Percentiles rank a stretch among this genome's conserved stretches.
These are phyloP conservation scores for Petromus typicus DNA, from an alignment of 2,113 vertebrate genomes.

Conservation along the genomic window DNA sequence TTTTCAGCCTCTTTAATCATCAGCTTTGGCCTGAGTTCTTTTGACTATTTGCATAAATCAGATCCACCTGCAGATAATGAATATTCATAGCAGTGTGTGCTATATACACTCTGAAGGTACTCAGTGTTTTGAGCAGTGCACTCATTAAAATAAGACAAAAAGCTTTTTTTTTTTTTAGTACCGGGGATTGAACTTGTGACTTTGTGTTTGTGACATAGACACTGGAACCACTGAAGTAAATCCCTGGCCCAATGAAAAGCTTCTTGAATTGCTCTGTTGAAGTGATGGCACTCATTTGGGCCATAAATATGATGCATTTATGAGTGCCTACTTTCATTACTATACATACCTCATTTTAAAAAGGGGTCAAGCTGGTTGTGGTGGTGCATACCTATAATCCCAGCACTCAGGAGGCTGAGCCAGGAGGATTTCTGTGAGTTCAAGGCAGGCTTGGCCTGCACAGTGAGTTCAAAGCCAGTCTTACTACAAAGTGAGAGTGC, in stretches of 20 bases:
- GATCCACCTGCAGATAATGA: constrained; percentile 77
- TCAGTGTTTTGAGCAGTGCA: constrained; percentile 57
- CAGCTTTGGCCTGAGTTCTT: constrained; percentile 54
- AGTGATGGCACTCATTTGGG: constrained; percentile 19
- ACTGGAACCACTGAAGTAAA: no score
- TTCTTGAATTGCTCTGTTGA: constrained; percentile 1
- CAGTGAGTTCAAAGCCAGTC: no score
- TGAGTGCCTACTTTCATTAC: neutral
- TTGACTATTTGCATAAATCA: constrained; percentile 72
- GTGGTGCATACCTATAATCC: no score
- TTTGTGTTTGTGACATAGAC: no score
- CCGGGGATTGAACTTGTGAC: no score
- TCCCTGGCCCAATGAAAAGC: no score
- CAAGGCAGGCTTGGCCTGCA: no score
- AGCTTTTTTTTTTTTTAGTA: no score
- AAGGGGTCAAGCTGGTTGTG: neutral
- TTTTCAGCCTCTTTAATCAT: constrained; percentile 60
- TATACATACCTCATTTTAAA: constrained; percentile 14
- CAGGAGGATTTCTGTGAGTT: no score
- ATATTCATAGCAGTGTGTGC: constrained; percentile 71
- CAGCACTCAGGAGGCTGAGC: no score
- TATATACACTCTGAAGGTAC: constrained; percentile 41
- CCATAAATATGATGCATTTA: constrained; percentile 41
- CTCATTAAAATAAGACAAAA: neutral
- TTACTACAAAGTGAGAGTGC: no score